phyloP scores from a whole-genome alignment of 1,140 invertebrate genomes.

The Drosophila ogumai region DNA sequence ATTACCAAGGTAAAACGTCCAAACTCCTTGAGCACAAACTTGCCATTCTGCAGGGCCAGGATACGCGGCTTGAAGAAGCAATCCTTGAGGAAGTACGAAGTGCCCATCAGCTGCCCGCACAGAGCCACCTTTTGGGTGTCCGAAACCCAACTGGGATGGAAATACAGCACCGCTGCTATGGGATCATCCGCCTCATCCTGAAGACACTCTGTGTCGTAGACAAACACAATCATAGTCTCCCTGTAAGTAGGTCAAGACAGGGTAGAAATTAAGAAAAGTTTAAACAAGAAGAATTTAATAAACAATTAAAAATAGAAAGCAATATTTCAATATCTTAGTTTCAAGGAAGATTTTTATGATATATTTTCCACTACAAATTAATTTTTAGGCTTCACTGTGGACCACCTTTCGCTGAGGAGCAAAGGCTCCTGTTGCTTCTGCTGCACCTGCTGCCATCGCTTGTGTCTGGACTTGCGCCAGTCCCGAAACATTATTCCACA shows the following conservation, averaged over 20 bases:
- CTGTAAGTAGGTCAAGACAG: slow-evolving; percentile 83
- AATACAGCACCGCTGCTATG: slow-evolving; percentile 94
- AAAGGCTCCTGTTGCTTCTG: slow-evolving; percentile 28
- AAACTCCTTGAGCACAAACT: slow-evolving; percentile 92
- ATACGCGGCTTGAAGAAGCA: slow-evolving; percentile 90
- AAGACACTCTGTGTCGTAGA: slow-evolving; percentile 92
- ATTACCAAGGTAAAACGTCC: slow-evolving; percentile 91
- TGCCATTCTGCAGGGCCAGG: slow-evolving; percentile 92
- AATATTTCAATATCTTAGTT: background rate
- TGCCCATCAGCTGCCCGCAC: slow-evolving; percentile 93
- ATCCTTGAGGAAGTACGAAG: slow-evolving; percentile 90
- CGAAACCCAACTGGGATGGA: slow-evolving; percentile 94
- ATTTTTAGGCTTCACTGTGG: slow-evolving; percentile 17
- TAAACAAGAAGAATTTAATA: background rate
- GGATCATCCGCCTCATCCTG: slow-evolving; percentile 93
- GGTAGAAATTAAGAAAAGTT: background rate
- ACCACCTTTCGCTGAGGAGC: slow-evolving; percentile 50
- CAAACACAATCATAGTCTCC: slow-evolving; percentile 95
- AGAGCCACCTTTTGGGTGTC: slow-evolving; percentile 91
- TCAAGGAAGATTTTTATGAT: too few relatives aligned
- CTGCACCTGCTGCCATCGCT: slow-evolving; percentile 58
- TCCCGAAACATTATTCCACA: slow-evolving; percentile 55
- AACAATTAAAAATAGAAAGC: background rate
- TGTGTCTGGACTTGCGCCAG: slow-evolving; percentile 55
- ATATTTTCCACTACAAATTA: background rate